Evolutionary conservation across 2,797 vertebrate species (phyloP), one percentile per base, ranked within the genome.

Genomic region (Phataginus tricuspis): DNA sequence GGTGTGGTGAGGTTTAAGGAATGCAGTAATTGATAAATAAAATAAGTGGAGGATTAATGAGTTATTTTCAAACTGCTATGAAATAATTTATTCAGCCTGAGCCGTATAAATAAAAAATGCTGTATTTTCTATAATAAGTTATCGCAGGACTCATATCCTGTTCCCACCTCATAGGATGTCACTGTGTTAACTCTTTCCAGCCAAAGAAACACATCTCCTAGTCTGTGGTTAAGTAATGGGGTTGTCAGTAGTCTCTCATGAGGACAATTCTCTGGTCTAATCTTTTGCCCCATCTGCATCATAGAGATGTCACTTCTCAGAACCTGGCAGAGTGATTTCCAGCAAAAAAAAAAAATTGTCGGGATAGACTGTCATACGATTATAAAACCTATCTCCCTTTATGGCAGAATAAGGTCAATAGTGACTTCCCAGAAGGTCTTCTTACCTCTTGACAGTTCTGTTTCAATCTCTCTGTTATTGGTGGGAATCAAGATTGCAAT

Each of bases 351-450:
- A 49, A 53, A 68, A 57, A 86, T 18, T 37, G 2, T 16, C 49
- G 59, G 39, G 42, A 2, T 51, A 84, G 77, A 71, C 72, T 92
- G 92, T 90, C 90, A 57, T 10, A 71, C 63, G 39, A 55, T 93
- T 21, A n/a, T 49, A 59, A 61, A 72, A 72, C 37, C 61, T 57
- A 6, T 75, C 86, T 63, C 10, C 45, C 42, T 31, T 69, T 12
- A 68, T 86, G 91, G 87, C 72, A 78, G 88, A 86, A 88, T 86
- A 87, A 92, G 95, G 95, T 83, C 82, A 61, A 12, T 59, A 63
- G 80, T 68, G 45, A 86, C 90, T 75, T 80, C 21, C 31, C 2
- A 0, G 51, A 82, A 78, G 55, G 57, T 15, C 53, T 19, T 61
- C 78, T 63, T 51, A 59, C 27, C 59, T 71, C 45, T 45, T 45